A percentile compares a stretch with the other conserved stretches of the same genome.
These are phyloP conservation scores for Amniataba percoides DNA, from an alignment of 2,797 vertebrate species.

Conservation along the genomic window DNA sequence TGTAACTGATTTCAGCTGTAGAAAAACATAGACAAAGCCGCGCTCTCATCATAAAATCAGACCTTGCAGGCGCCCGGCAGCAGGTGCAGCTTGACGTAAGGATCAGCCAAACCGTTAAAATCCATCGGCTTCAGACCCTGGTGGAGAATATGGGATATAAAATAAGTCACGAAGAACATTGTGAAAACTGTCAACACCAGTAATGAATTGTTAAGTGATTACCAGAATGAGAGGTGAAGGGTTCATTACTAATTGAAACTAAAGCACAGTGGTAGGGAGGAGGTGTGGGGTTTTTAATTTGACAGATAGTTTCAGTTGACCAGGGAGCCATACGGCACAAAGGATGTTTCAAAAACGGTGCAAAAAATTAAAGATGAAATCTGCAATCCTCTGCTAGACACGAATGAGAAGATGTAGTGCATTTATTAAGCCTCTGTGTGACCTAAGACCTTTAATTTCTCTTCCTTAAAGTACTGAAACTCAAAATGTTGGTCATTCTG, in stretches of 20 bases:
- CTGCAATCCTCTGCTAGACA: background rate
- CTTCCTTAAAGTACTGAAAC: background rate
- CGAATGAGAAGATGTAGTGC: background rate
- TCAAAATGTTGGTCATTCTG: slow-evolving; percentile 1
- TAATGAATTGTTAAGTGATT: slow-evolving; percentile 13
- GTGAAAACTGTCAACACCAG: background rate
- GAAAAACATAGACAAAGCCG: slow-evolving; percentile 5
- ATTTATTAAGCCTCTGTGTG: background rate
- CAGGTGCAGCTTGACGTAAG: slow-evolving; percentile 93
- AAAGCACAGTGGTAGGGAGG: background rate
- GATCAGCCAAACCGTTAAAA: slow-evolving; percentile 93
- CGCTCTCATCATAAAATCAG: slow-evolving; percentile 47
- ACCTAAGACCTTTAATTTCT: background rate
- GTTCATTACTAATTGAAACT: slow-evolving; percentile 24
- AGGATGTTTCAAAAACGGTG: background rate
- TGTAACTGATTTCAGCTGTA: background rate
- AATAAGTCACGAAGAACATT: background rate
- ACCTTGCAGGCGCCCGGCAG: slow-evolving; percentile 94
- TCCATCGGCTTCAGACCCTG: slow-evolving; percentile 95
- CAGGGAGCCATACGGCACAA: background rate
- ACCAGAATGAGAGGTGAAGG: slow-evolving; percentile 14
- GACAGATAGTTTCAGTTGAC: slow-evolving; percentile 8
- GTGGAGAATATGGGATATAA: slow-evolving; percentile 10
- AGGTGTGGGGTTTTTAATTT: slow-evolving; percentile 1
- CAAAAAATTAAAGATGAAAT: background rate